These are phyloP conservation scores for Felis catus DNA, from an alignment of 2,113 vertebrate species.

Conservation along the genomic window F.catus_Fca126_mat1.0 CM031412.1:226219001-226219500, in stretches of 20 bases:
- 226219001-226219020: too few species aligned
- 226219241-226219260: background rate
- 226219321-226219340: background rate
- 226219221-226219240: background rate
- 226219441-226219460: background rate
- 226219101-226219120: background rate
- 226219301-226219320: constrained; percentile 69
- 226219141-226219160: background rate
- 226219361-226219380: background rate
- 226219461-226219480: constrained; percentile 37
- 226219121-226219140: constrained; percentile 1
- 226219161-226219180: background rate
- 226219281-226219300: background rate
- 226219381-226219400: constrained; percentile 54
- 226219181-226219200: background rate
- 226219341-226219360: background rate
- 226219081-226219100: background rate
- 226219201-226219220: background rate
- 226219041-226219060: too few species aligned
- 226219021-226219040: too few species aligned
- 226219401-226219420: background rate
- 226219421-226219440: background rate
- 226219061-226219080: background rate
- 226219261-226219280: background rate
- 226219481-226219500: background rate